A percentile compares a stretch with the other conserved stretches of the same genome.
Evolutionary conservation across 2,888 invertebrate species (phyloP).

Genomic region (Metalampra italica): DNA sequence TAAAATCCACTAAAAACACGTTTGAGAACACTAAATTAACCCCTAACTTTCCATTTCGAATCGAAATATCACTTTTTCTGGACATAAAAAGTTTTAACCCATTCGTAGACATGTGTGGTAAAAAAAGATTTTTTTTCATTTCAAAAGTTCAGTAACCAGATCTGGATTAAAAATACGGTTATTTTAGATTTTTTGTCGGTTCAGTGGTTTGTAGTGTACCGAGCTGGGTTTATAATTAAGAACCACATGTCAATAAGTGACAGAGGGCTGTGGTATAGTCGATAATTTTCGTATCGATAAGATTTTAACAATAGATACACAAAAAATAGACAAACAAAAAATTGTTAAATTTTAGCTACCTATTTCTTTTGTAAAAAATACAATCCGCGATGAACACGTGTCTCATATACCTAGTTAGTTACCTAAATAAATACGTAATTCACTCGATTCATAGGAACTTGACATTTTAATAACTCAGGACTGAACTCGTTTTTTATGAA

Average conservation of each 20-base stretch:
- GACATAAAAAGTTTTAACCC: slow-evolving; percentile 55
- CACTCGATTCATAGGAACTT: no score
- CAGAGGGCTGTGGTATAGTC: slow-evolving; percentile 32
- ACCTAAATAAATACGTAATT: no score
- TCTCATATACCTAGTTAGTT: no score
- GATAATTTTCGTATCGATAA: slow-evolving; percentile 17
- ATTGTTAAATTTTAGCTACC: no score
- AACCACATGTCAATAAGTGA: slow-evolving; percentile 57
- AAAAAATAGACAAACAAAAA: no score
- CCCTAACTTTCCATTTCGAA: slow-evolving; percentile 70
- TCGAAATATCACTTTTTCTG: slow-evolving; percentile 64
- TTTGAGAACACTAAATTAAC: slow-evolving; percentile 64
- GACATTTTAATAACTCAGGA: no score
- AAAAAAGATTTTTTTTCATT: slow-evolving; percentile 39
- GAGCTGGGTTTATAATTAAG: slow-evolving; percentile 63
- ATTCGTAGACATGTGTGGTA: slow-evolving; percentile 58
- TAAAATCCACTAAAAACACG: slow-evolving; percentile 33
- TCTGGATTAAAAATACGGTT: slow-evolving; percentile 66
- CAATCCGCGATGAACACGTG: no score
- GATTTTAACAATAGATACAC: no score
- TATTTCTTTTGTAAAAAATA: no score
- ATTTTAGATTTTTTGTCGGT: slow-evolving; percentile 64
- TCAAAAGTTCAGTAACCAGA: slow-evolving; percentile 71
- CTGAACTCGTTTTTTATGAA: no score
- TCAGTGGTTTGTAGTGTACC: slow-evolving; percentile 62